Conservation (phyloP, 2,113 vertebrate species). For the Cephalopterus ornatus region DNA sequence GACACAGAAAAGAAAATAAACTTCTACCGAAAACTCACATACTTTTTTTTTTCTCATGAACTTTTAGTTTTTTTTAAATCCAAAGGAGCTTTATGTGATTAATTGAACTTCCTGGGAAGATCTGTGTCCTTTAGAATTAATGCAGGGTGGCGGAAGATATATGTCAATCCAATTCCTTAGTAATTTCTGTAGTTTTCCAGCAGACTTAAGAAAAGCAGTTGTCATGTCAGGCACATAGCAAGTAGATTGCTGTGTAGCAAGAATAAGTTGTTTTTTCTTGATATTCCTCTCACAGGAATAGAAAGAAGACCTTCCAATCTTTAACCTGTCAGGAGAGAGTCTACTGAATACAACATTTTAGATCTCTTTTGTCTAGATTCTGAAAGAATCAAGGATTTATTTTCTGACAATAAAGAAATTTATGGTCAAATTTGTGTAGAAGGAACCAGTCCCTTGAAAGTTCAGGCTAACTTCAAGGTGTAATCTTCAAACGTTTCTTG, state of each 20-base stretch:
- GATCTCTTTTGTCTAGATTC: not conserved
- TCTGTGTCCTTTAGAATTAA: not conserved
- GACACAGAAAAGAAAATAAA: not conserved
- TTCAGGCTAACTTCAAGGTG: not conserved
- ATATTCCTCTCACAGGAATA: not conserved
- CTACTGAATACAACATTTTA: not conserved
- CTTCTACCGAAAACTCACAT: not conserved
- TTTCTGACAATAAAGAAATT: not conserved
- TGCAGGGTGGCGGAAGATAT: not conserved
- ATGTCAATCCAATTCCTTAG: not conserved
- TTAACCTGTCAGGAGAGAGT: not conserved
- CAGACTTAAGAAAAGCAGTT: not conserved
- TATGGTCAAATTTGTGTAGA: not conserved
- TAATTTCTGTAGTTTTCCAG: not conserved
- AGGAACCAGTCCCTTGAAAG: not conserved
- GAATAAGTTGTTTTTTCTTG: not conserved
- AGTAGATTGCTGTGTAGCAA: not conserved
- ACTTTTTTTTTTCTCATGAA: not conserved
- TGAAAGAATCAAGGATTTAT: not conserved
- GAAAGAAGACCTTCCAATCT: not conserved
- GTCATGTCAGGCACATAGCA: not conserved
- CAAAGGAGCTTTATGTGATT: fast-evolving
- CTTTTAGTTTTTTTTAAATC: fast-evolving
- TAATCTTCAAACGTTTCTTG: not conserved
- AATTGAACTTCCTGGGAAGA: not conserved